These are phyloP conservation scores for Phragmatobia fuliginosa DNA, from an alignment of 2,888 invertebrate species.

Conservation along the genomic window DNA sequence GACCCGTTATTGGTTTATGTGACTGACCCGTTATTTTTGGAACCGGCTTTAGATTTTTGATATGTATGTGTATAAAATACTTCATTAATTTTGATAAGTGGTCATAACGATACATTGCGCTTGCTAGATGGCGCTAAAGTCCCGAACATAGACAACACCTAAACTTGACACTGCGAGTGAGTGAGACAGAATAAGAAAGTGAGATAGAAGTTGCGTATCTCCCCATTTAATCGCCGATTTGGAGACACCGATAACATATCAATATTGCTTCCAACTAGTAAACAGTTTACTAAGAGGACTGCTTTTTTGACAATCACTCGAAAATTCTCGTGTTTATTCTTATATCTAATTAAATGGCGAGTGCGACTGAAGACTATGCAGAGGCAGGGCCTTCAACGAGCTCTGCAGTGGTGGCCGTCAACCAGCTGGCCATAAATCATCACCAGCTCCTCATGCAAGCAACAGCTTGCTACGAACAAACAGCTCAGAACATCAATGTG, in stretches of 20 bases:
- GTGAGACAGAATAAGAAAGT: neutral
- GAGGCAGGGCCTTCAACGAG: neutral
- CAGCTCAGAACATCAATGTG: neutral
- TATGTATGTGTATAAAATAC: neutral
- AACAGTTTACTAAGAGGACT: neutral
- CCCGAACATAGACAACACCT: neutral
- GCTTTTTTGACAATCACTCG: neutral
- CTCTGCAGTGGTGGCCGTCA: neutral
- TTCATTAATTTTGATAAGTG: neutral
- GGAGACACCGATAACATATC: neutral
- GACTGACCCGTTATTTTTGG: too few species aligned
- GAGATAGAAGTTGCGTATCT: too few species aligned
- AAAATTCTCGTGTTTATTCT: neutral
- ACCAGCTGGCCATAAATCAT: neutral
- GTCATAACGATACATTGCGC: too few species aligned
- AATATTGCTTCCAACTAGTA: neutral
- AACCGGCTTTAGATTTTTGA: neutral
- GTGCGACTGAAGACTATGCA: neutral
- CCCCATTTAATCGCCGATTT: neutral
- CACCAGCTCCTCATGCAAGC: neutral
- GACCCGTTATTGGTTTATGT: too few species aligned
- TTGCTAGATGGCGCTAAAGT: neutral
- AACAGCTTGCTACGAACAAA: neutral
- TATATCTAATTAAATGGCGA: neutral
- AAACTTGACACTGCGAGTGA: neutral